phyloP scores from a whole-genome alignment of 1,140 invertebrate genomes.

The Brachionus sp. region DNA sequence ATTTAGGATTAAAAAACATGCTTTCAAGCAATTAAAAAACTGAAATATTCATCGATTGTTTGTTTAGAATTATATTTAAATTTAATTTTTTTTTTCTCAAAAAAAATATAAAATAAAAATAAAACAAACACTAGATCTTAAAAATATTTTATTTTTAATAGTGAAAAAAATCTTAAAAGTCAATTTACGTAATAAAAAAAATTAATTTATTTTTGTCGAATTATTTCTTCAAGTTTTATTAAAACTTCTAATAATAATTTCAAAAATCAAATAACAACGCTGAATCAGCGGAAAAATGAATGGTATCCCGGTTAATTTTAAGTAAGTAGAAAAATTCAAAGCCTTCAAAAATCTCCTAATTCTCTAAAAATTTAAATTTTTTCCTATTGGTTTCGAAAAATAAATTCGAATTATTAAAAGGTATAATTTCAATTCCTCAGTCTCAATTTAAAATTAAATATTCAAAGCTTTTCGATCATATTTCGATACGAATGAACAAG shows the following conservation, averaged over 20 bases:
- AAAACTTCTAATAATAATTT: neutral
- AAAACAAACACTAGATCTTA: neutral
- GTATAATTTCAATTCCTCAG: neutral
- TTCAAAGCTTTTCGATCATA: neutral
- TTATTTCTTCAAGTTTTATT: neutral
- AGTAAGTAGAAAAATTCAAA: neutral
- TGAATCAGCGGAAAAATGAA: neutral
- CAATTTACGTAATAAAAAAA: neutral
- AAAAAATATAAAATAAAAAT: neutral
- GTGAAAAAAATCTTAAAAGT: neutral
- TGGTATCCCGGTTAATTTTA: neutral
- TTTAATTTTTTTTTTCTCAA: neutral
- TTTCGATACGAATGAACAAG: neutral
- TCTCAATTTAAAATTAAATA: neutral
- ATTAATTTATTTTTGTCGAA: neutral
- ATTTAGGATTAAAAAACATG: neutral
- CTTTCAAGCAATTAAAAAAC: slow-evolving; percentile 9
- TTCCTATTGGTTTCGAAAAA: neutral
- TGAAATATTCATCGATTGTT: slow-evolving; percentile 3
- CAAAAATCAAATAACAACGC: neutral
- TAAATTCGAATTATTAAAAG: neutral
- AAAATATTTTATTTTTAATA: slow-evolving; percentile 8
- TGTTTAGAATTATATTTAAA: neutral
- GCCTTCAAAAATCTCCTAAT: neutral
- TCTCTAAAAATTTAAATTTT: neutral